Evolutionary conservation across 2,888 invertebrate genomes (phyloP), one percentile per base, ranked within the genome.

Genomic region (Malthinus flaveolus): DNA sequence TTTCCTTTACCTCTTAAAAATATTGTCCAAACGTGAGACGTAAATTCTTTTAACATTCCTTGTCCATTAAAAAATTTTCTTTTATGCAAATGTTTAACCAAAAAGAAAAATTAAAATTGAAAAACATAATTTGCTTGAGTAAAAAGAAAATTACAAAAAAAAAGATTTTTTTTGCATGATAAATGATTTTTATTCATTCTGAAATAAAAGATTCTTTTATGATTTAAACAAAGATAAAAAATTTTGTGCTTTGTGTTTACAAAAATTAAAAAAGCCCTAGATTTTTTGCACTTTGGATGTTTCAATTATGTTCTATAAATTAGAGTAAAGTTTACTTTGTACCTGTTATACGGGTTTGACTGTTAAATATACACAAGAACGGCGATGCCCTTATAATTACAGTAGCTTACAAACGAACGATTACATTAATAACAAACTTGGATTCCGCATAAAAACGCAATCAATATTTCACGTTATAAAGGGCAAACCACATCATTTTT

Each of bases 321-420:
- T 42, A 32, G 31, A 11, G 11, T 39, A 34, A 42, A 15, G 39
- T 55, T 55, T 59, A 35, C 49, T 54, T 54, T 54, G 35, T 44
- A 35, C 15, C 44, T 59, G 53, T 59, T 50, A 59, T 59, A 59
- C 49, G 59, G 59, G 59, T 46, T 48, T 39, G 55, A 59, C 59
- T 54, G 42, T 54, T 59, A 59, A 46, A 47, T 44, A 45, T 36
- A 42, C 35, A 44, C 44, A 52, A 45, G 49, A 36, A 57, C 39
- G 55, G 45, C 49, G 48, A 50, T 55, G 49, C 62, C 61, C 59
- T 56, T 55, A 65, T 66, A 66, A 64, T 65, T 65, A 65, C 60
- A 59, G 56, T 57, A 44, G 61, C 46, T 49, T 42, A 61, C 61
- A 61, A 64, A 65, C 58, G 58, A 51, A 60, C 54, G 63, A 63